These are phyloP conservation scores for Drosophila miranda DNA, from an alignment of 1,140 invertebrate species.

Conservation along the genomic window DNA sequence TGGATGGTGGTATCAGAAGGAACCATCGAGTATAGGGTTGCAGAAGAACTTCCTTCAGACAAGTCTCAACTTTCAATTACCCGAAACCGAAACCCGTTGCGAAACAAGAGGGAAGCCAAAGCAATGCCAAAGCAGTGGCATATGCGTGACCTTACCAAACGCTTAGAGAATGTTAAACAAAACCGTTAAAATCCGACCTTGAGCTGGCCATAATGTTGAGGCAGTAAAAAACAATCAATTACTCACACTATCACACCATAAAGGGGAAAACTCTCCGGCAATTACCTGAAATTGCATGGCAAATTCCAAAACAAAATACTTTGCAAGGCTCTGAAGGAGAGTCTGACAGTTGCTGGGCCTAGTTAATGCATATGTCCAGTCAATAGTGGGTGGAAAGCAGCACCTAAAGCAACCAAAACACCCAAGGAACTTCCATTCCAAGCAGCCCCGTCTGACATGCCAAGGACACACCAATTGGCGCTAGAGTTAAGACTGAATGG, in stretches of 20 bases:
- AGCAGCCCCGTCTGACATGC: slow-evolving; percentile 31
- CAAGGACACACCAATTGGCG: slow-evolving; percentile 42
- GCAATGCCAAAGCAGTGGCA: slow-evolving; percentile 23
- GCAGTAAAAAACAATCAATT: slow-evolving; percentile 53
- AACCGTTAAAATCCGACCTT: slow-evolving; percentile 50
- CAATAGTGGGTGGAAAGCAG: background rate
- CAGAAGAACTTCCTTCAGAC: slow-evolving; percentile 30
- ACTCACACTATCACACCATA: slow-evolving; percentile 35
- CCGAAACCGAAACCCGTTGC: background rate
- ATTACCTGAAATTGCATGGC: slow-evolving; percentile 52
- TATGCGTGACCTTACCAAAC: slow-evolving; percentile 53
- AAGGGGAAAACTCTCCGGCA: slow-evolving; percentile 13
- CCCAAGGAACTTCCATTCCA: slow-evolving; percentile 1
- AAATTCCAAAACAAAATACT: slow-evolving; percentile 22
- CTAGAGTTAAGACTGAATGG: background rate
- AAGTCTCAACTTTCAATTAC: slow-evolving; percentile 46
- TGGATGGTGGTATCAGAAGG: slow-evolving; percentile 2
- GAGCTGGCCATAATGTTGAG: slow-evolving; percentile 15
- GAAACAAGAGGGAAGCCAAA: slow-evolving; percentile 19
- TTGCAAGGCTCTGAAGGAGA: slow-evolving; percentile 6
- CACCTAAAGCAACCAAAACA: background rate
- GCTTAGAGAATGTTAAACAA: slow-evolving; percentile 16
- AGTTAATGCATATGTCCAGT: slow-evolving; percentile 26
- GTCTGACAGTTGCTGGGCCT: background rate
- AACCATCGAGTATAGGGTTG: slow-evolving; percentile 9